phyloP scores from a whole-genome alignment of 2,113 vertebrate genomes.

The Pavo muticus region DNA sequence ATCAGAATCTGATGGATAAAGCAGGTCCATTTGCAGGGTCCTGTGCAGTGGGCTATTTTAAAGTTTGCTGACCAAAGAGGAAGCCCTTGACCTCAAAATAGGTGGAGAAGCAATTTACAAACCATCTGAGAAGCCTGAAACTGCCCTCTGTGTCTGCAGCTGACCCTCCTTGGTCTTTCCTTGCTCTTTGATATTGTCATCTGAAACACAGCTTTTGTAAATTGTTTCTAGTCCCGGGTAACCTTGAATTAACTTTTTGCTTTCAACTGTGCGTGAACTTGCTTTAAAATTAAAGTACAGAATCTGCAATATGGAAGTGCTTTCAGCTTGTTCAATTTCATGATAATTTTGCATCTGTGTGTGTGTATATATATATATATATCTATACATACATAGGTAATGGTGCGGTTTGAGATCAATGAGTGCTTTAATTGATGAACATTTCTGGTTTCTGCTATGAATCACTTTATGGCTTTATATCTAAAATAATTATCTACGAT shows the following conservation, averaged over 20 bases:
- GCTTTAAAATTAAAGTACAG: neutral
- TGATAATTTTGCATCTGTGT: neutral
- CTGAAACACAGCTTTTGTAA: neutral
- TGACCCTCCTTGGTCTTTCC: neutral
- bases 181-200: neutral
- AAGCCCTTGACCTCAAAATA: neutral
- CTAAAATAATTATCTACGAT: neutral
- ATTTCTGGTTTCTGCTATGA: neutral
- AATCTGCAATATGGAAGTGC: neutral
- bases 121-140: neutral
- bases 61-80: neutral
- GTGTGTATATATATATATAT: neutral
- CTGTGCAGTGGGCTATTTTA: neutral
- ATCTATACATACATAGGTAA: neutral
- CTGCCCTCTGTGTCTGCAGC: neutral
- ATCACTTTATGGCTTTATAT: neutral
- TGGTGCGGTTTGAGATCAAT: neutral
- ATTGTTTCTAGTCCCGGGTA: neutral
- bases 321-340: neutral
- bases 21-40: neutral
- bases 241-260: neutral
- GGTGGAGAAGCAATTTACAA: neutral
- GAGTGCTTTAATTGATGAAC: neutral
- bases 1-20: neutral
- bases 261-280: neutral